These are phyloP conservation scores for Tenualosa ilisha DNA, from an alignment of 2,797 vertebrate species.

Conservation along the genomic window DNA sequence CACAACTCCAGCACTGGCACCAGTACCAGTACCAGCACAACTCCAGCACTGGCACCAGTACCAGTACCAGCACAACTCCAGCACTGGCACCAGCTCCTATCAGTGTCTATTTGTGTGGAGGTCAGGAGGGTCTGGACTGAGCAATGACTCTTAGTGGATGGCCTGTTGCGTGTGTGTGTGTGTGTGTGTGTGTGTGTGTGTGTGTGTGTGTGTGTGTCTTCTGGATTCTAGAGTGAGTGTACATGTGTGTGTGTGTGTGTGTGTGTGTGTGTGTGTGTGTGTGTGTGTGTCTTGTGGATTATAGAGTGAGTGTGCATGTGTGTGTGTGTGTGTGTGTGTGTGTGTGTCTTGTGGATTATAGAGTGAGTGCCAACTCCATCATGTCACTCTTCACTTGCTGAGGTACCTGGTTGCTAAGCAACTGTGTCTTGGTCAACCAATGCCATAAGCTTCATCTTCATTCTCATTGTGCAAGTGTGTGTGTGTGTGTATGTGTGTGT, in stretches of 20 bases:
- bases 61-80: too few species aligned
- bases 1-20: too few species aligned
- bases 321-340: neutral
- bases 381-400: constrained; percentile 43
- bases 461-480: neutral
- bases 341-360: neutral
- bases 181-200: neutral
- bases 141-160: neutral
- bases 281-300: neutral
- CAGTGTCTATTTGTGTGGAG: too few species aligned
- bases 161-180: neutral
- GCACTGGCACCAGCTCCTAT: too few species aligned
- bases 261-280: neutral
- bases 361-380: neutral
- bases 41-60: too few species aligned
- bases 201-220: too few species aligned
- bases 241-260: too few species aligned
- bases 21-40: too few species aligned
- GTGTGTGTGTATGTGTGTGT: neutral
- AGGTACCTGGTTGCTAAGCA: constrained; percentile 53
- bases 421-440: constrained; percentile 39
- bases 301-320: neutral
- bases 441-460: constrained; percentile 31
- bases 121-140: neutral
- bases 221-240: too few species aligned